These are phyloP conservation scores for Cavia aperea DNA, from an alignment of 2,113 vertebrate genomes.

Conservation along the genomic window DNA sequence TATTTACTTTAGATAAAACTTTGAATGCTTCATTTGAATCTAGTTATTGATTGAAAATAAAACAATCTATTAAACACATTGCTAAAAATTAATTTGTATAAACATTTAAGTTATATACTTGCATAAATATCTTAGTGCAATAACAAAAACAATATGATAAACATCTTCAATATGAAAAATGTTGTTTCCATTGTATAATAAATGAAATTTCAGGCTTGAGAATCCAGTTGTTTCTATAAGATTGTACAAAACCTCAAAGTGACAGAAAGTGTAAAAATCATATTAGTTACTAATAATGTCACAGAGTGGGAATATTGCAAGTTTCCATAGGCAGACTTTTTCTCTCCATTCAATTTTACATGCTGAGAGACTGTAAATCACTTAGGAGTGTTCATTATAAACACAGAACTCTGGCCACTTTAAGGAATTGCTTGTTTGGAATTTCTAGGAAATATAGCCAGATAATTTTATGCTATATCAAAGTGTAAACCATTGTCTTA, in stretches of 20 bases:
- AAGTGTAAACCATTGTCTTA: not conserved
- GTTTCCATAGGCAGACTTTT: not conserved
- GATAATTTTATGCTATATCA: not conserved
- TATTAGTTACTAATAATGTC: not conserved
- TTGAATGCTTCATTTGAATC: not conserved
- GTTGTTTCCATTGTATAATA: not conserved
- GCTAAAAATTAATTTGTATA: not conserved
- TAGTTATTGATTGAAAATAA: not conserved
- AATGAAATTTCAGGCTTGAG: not conserved
- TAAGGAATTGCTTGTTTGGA: not conserved
- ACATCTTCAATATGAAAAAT: not conserved
- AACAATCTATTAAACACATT: not conserved
- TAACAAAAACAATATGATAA: slow-evolving; percentile 12
- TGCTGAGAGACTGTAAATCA: not conserved
- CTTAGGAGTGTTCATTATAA: not conserved
- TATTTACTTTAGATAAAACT: not conserved
- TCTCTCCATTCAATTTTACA: not conserved
- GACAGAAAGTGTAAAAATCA: not conserved
- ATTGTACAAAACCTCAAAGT: not conserved
- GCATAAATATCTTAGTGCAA: not conserved
- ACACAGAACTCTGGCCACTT: not conserved
- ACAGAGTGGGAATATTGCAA: not conserved
- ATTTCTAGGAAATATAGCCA: not conserved
- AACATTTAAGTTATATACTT: not conserved
- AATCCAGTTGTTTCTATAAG: not conserved